phyloP scores from a whole-genome alignment of 1,140 invertebrate species.

The Trichogramma pretiosum region DNA sequence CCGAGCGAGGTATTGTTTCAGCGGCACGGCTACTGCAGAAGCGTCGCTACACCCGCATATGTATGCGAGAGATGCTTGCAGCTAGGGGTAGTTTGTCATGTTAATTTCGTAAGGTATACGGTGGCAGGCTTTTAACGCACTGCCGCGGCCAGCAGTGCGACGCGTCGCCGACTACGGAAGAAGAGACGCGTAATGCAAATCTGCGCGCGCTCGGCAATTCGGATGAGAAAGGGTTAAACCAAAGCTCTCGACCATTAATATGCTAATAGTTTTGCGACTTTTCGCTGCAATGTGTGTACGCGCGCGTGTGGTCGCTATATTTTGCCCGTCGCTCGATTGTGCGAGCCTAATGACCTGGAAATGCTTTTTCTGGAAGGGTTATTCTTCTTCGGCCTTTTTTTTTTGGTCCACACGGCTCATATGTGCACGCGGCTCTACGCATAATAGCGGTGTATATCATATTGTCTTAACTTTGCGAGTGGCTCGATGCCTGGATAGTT shows the following conservation, averaged over 20 bases:
- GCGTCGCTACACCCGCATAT: conserved; percentile 32
- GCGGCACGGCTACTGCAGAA: conserved; percentile 43
- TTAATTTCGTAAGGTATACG: conserved; percentile 45
- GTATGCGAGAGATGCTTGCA: conserved; percentile 40
- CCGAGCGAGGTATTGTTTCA: conserved; percentile 49
- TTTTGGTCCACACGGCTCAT: too few species aligned
- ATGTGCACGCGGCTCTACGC: too few species aligned
- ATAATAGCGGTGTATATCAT: too few species aligned
- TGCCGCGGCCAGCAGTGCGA: conserved; percentile 34
- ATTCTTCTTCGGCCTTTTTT: conserved; percentile 20
- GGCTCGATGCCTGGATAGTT: too few species aligned
- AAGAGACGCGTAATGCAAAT: conserved; percentile 40
- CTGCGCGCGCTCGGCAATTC: conserved; percentile 37
- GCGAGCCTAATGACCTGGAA: conserved; percentile 44
- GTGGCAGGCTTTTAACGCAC: conserved; percentile 44
- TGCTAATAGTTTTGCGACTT: conserved; percentile 48
- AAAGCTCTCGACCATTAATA: conserved; percentile 47
- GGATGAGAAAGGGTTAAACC: conserved; percentile 48
- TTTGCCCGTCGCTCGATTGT: conserved; percentile 30
- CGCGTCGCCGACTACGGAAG: conserved; percentile 16
- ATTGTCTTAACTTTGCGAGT: too few species aligned
- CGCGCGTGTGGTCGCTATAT: conserved; percentile 40
- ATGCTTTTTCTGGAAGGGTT: conserved; percentile 46
- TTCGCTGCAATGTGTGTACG: conserved; percentile 24
- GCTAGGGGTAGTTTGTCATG: conserved; percentile 48